Evolutionary conservation across 2,797 vertebrate genomes (phyloP), one percentile per base, ranked within the genome.

Genomic region (Lophotriccus pileatus): DNA sequence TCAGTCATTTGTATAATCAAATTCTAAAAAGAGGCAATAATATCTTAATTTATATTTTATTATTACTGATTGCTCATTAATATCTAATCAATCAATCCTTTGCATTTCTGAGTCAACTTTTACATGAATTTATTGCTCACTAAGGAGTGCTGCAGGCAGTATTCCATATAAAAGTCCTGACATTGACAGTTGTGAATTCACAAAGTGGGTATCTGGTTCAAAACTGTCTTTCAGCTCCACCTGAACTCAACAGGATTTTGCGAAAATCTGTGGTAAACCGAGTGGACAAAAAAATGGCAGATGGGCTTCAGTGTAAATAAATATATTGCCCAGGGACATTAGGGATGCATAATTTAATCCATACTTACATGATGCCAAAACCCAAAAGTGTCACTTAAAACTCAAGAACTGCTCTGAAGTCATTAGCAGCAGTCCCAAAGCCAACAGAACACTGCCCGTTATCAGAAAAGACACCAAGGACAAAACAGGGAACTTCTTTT

Each of bases 1-100:
- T 89, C 94, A 96, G 79, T 93, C 89, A 89, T 93, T 95, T 97
- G 82, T 94, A 81, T 94, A 95, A 97, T 97, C 87, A 93, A 88
- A 83, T 94, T 93, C 87, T 95, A 88, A 95, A 93, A 90, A 91
- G 93, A 84, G 75, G 84, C 94, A 94, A 91, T 94, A 94, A 91
- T 92, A 92, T 91, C 94, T 96, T 95, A 92, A 94, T 95, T 95
- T 92, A 81, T 97, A 96, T 94, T 97, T 95, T 94, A 94, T 74
- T 96, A 94, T 96, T 95, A 92, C 89, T 95, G 90, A 94, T 93
- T 95, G 79, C 85, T 95, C 83, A 88, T 96, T 97, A 95, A 95
- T 96, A 93, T 91, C 76, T 66, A 94, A 93, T 96, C 91, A 92
- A 96, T 96, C 96, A 96, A 70, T 93, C 76, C 66, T 68, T 91